A percentile compares a stretch with the other conserved stretches of the same genome.
These are phyloP conservation scores for Campylomormyrus numenius DNA, from an alignment of 2,113 vertebrate genomes.

Conservation along the genomic window DNA sequence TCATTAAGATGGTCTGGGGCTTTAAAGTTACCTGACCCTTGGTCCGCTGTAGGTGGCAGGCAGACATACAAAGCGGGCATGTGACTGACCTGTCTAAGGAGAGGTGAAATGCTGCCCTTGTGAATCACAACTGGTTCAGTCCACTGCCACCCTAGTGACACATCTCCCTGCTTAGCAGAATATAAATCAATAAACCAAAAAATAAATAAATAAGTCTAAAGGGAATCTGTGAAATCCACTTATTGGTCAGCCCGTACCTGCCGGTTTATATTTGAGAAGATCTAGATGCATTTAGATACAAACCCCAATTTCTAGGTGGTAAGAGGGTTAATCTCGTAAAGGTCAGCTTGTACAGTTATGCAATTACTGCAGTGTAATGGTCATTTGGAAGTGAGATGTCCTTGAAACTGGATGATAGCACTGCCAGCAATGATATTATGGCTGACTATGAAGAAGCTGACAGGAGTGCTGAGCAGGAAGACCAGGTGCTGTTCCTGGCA, in stretches of 20 bases:
- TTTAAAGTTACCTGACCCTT: conserved; percentile 63
- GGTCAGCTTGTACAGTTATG: conserved; percentile 4
- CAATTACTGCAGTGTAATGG: background rate
- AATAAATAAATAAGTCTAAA: background rate
- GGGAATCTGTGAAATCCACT: background rate
- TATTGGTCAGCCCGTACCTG: background rate
- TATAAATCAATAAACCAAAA: conserved; percentile 14
- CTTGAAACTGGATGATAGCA: background rate
- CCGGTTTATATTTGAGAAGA: background rate
- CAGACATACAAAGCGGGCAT: conserved; percentile 54
- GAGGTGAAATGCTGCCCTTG: conserved; percentile 47
- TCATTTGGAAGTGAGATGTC: background rate
- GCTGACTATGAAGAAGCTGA: background rate
- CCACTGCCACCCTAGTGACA: conserved; percentile 20
- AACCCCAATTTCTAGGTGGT: background rate
- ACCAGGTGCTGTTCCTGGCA: background rate
- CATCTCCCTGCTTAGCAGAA: conserved; percentile 27
- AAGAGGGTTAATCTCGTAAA: background rate
- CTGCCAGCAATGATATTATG: background rate
- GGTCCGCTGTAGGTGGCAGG: conserved; percentile 34
- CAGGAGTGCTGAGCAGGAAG: background rate
- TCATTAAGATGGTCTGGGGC: conserved; percentile 63
- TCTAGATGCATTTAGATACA: background rate
- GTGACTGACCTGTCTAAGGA: conserved; percentile 62
- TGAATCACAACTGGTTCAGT: conserved; percentile 3